Evolutionary conservation across 37 sponge, comb jelly and placozoan genomes (phyloP).

Genomic region (Aplysina aerophoba): DNA sequence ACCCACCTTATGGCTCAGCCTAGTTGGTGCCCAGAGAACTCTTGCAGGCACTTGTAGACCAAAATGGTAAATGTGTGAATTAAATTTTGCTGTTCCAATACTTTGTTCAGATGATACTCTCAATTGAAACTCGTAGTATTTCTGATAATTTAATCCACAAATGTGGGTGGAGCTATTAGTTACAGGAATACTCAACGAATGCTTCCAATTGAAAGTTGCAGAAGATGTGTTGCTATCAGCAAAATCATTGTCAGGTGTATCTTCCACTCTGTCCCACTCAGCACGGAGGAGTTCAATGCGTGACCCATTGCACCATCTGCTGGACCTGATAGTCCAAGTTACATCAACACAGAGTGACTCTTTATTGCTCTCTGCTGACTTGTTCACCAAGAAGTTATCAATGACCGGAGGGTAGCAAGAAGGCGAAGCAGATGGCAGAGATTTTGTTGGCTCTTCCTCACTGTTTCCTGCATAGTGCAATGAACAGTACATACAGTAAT

Average conservation of each 20-base stretch:
- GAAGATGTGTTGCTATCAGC: neutral
- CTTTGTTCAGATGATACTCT: neutral
- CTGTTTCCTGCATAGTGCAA: no score
- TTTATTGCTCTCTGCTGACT: no score
- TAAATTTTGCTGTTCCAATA: neutral
- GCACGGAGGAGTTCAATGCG: neutral
- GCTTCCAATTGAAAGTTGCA: conserved; percentile 4
- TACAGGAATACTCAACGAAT: neutral
- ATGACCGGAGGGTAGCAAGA: no score
- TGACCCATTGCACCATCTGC: neutral
- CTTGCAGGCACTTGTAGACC: conserved; percentile 27
- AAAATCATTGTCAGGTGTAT: conserved; percentile 5
- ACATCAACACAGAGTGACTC: no score
- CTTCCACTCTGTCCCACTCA: neutral
- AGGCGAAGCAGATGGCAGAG: no score
- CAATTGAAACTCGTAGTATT: conserved; percentile 8
- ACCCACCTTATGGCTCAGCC: neutral
- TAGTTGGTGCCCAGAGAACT: neutral
- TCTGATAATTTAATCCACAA: neutral
- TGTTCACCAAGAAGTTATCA: no score
- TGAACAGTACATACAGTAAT: no score
- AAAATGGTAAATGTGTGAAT: conserved; percentile 28
- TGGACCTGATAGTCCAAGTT: neutral
- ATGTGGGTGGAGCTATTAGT: neutral
- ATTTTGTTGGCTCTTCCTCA: no score